Percentiles rank a stretch among this genome's conserved stretches.
Conservation (phyloP, 2,888 invertebrate genomes). For the Yponomeuta malinellus region DNA sequence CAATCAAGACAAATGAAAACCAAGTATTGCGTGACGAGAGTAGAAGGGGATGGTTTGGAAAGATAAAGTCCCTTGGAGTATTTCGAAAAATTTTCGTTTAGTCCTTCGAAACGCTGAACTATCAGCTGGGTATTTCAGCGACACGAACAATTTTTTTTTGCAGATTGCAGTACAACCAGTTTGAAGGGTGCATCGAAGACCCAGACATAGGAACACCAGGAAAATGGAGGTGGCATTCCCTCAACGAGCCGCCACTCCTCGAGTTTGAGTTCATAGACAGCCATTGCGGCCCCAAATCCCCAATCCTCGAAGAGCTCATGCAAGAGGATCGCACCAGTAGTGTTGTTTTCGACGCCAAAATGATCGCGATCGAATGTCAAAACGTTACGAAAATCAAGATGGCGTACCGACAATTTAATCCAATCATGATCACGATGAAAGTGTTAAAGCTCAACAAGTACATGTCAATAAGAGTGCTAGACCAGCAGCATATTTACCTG, state of each 20-base stretch:
- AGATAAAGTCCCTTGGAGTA: too few species aligned
- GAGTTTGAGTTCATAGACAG: not conserved
- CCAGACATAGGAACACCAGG: constrained; percentile 34
- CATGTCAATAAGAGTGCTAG: constrained; percentile 36
- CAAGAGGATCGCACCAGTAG: not conserved
- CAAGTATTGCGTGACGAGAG: too few species aligned
- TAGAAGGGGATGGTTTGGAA: too few species aligned
- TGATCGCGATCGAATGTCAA: not conserved
- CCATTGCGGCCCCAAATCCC: not conserved
- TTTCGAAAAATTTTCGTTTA: too few species aligned
- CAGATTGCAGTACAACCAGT: constrained; percentile 53
- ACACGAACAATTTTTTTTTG: too few species aligned
- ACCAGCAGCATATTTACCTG: constrained; percentile 42
- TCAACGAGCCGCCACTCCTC: constrained; percentile 47
- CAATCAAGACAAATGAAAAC: too few species aligned
- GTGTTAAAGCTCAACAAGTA: not conserved
- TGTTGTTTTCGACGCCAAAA: not conserved
- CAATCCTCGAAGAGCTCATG: not conserved
- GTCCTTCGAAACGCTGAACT: too few species aligned
- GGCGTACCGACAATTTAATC: not conserved
- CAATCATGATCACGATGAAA: constrained; percentile 1
- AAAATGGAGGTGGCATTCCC: constrained; percentile 48
- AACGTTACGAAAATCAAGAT: not conserved
- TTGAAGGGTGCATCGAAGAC: constrained; percentile 42
- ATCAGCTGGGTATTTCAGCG: too few species aligned